Conservation (phyloP, 2,888 invertebrate species). For the Dendrolimus houi region DNA sequence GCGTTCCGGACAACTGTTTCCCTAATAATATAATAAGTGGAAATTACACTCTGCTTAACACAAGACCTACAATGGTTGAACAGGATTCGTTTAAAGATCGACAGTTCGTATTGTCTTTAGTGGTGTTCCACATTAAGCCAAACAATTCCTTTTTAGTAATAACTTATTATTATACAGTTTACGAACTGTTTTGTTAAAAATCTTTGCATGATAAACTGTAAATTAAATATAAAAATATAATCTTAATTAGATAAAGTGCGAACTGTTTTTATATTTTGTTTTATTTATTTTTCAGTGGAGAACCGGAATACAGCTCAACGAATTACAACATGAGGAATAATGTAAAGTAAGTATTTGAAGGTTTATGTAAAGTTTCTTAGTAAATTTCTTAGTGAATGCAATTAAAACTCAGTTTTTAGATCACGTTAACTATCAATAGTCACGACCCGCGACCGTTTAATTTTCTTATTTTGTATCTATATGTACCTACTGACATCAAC, state of each 20-base stretch:
- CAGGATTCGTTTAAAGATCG: constrained; percentile 28
- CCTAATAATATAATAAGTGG: constrained; percentile 36
- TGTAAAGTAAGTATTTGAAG: constrained; percentile 49
- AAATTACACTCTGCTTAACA: constrained; percentile 40
- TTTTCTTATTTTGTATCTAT: neutral
- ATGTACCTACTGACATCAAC: no score
- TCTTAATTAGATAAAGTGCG: neutral
- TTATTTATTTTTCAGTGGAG: constrained; percentile 51
- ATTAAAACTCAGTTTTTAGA: no score
- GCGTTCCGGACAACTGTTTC: constrained; percentile 33
- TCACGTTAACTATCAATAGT: neutral
- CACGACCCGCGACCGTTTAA: neutral
- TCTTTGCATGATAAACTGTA: no score
- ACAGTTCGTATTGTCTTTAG: constrained; percentile 16
- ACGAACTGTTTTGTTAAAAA: neutral
- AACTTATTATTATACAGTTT: no score
- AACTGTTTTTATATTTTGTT: constrained; percentile 4
- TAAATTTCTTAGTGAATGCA: neutral
- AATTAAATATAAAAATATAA: neutral
- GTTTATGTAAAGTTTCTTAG: neutral
- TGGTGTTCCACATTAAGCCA: neutral
- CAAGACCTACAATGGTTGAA: constrained; percentile 29
- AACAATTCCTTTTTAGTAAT: no score
- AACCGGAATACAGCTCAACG: constrained; percentile 56
- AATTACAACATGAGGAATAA: constrained; percentile 66